Conservation (phyloP, 2,888 invertebrate genomes). For the Epistrophe eligans region DNA sequence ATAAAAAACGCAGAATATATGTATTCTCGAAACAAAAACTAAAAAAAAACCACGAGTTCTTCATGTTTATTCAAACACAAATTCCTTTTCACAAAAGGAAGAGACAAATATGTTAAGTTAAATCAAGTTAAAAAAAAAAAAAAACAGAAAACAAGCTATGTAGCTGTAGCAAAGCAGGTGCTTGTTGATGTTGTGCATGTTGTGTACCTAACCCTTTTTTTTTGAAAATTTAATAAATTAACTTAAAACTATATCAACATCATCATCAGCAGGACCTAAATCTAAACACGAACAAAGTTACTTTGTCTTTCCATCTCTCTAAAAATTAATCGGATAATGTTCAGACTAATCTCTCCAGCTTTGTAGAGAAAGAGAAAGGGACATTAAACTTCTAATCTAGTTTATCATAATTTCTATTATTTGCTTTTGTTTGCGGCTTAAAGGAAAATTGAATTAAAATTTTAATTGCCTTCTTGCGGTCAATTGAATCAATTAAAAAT, state of each 20-base stretch:
- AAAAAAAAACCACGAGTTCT: constrained; percentile 42
- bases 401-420: constrained; percentile 32
- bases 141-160: constrained; percentile 1
- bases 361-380: constrained; percentile 27
- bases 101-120: constrained; percentile 54
- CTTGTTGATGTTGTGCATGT: neutral
- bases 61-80: constrained; percentile 72
- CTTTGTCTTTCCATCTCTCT: constrained; percentile 1
- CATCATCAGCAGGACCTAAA: constrained; percentile 2
- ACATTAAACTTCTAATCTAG: constrained; percentile 32
- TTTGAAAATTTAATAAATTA: constrained; percentile 38
- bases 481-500: constrained; percentile 74
- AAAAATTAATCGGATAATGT: constrained; percentile 60
- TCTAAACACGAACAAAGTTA: neutral
- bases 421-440: constrained; percentile 21
- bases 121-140: constrained; percentile 56
- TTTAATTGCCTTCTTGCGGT: constrained; percentile 68
- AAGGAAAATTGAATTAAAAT: constrained; percentile 66
- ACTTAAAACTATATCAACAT: constrained; percentile 26
- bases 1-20: constrained; percentile 44
- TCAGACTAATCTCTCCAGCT: constrained; percentile 67
- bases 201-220: constrained; percentile 34
- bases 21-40: constrained; percentile 12
- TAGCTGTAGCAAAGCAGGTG: constrained; percentile 34
- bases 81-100: constrained; percentile 14